Base-by-base conservation (phyloP, 1,140 invertebrate species). In the Neodiprion fabricii region DNA sequence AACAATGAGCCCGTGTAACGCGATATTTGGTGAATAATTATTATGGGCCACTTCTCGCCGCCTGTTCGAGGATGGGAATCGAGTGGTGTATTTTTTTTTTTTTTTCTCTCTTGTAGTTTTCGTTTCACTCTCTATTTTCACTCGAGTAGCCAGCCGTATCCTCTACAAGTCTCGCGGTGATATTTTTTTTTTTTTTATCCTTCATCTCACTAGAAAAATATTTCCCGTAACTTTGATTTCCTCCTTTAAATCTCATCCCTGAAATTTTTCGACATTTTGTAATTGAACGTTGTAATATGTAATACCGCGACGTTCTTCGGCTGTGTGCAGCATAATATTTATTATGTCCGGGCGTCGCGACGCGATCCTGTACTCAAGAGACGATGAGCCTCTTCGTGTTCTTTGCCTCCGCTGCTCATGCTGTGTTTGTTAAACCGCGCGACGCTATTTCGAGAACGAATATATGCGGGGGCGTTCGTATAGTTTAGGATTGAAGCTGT, bases 391-490 rank as follows among this genome's bases (percentile, higher is more conserved):
- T 28, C 7, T 71, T 71, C 14, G 48, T 50, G 4, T 71, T 49
- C 21, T 28, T 71, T 48, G n/a, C 48, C 61, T 10, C 23, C 17
- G 21, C 49, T 28, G 28, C 28, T 40, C 5, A 5, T 40, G 28
- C 28, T 40, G 83, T 83, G 82, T 82, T 82, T 80, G 79, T 80
- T 50, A 77, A 78, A 80, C 79, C 78, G 79, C 79, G 79, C 81
- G 78, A 72, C 76, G 81, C 83, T 86, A 86, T 86, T 86, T 87
- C 81, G 75, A 79, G 79, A 78, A 40, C 74, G 74, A 75, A 77
- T 2, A 40, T 74, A 75, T 78, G 82, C 81, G 86, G 83, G 85
- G 85, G 86, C 84, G 85, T 81, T 75, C 72, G 79, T 83, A 78
- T 74, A 77, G 77, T 83, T 79, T 74, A 81, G 80, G 82, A 79